phyloP scores from a whole-genome alignment of 1,140 invertebrate genomes.

The Euborellia annulipes region DNA sequence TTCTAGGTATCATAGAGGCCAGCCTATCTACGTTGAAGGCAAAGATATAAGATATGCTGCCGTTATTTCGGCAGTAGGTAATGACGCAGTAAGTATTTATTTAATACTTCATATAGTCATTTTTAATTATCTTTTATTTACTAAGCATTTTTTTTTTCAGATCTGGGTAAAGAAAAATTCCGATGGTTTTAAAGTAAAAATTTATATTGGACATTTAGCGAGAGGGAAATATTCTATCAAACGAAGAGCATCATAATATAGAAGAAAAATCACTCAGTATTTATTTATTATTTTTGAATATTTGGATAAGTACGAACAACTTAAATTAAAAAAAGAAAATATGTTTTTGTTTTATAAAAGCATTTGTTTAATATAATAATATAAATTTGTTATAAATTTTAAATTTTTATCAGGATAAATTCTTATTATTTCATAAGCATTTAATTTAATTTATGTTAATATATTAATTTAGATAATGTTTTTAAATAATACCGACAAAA shows the following conservation, averaged over 20 bases:
- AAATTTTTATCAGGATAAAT: too few species aligned
- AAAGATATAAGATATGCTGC: constrained; percentile 71
- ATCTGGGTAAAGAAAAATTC: constrained; percentile 78
- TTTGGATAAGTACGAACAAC: too few species aligned
- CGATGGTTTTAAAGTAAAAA: constrained; percentile 64
- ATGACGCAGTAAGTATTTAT: constrained; percentile 55
- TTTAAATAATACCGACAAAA: too few species aligned
- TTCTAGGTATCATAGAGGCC: constrained; percentile 73
- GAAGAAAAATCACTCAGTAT: too few species aligned
- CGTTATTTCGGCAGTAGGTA: constrained; percentile 75
- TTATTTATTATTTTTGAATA: too few species aligned
- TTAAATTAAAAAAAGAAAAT: too few species aligned
- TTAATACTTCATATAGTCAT: constrained; percentile 6
- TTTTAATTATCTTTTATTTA: constrained; percentile 12
- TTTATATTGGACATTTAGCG: constrained; percentile 66
- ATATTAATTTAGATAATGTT: too few species aligned
- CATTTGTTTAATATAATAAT: too few species aligned
- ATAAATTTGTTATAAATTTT: too few species aligned
- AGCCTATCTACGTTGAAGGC: constrained; percentile 80
- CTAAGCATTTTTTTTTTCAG: constrained; percentile 46
- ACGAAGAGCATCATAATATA: constrained; percentile 48
- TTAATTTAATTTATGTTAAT: too few species aligned
- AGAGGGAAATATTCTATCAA: constrained; percentile 80
- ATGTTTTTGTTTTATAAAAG: too few species aligned
- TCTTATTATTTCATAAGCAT: too few species aligned